A percentile compares a stretch with the other conserved stretches of the same genome.
Evolutionary conservation across 2,888 invertebrate species (phyloP).

Genomic region (Slavum lentiscoides): DNA sequence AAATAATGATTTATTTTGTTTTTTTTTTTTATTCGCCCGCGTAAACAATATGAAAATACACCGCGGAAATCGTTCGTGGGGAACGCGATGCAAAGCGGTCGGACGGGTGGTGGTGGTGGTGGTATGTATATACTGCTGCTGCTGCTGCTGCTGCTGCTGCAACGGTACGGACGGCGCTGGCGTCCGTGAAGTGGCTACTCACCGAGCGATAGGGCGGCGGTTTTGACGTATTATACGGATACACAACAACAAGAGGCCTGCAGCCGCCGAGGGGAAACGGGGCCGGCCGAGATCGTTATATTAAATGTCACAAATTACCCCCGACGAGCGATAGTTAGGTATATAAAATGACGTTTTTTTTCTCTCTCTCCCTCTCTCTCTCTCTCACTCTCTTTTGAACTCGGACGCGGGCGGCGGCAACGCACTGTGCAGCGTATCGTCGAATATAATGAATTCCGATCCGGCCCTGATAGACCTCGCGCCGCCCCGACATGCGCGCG

Average conservation of each 20-base stretch:
- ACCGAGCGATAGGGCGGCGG: too few species aligned
- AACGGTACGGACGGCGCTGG: too few species aligned
- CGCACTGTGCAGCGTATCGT: neutral
- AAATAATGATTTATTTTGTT: neutral
- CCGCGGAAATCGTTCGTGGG: too few species aligned
- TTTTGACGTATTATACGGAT: slow-evolving; percentile 4
- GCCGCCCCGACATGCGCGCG: neutral
- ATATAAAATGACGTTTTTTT: slow-evolving; percentile 17
- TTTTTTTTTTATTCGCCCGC: neutral
- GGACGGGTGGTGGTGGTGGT: too few species aligned
- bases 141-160: too few species aligned
- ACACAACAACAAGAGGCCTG: too few species aligned
- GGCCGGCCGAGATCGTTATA: neutral
- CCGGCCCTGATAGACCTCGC: slow-evolving; percentile 34
- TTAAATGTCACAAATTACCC: slow-evolving; percentile 44
- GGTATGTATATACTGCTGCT: too few species aligned
- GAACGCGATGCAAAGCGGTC: too few species aligned
- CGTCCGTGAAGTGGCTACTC: too few species aligned
- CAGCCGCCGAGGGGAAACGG: neutral
- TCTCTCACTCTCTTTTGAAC: slow-evolving; percentile 15
- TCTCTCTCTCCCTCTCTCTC: neutral
- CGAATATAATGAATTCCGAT: slow-evolving; percentile 23
- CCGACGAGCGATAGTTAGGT: slow-evolving; percentile 1
- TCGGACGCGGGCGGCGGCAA: neutral
- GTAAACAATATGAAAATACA: too few species aligned